phyloP scores from a whole-genome alignment of 2,888 invertebrate species.

The Myopa tessellatipennis region DNA sequence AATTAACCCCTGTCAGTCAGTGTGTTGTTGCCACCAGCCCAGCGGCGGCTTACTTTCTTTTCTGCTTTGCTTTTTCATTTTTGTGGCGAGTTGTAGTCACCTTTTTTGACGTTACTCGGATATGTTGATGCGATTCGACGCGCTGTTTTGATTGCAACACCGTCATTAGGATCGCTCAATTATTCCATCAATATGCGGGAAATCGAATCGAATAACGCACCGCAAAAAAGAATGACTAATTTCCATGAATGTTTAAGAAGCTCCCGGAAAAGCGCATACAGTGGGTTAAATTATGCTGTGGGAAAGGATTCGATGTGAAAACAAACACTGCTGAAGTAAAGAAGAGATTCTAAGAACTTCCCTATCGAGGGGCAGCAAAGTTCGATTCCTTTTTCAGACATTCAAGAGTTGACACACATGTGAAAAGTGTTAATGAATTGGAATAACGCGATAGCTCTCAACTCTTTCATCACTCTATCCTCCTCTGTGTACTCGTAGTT shows the following conservation, averaged over 20 bases:
- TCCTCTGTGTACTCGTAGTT: no score
- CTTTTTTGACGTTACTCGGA: background rate
- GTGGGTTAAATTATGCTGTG: background rate
- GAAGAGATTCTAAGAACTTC: background rate
- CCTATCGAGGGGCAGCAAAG: background rate
- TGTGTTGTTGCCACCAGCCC: slow-evolving; percentile 39
- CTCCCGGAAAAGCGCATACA: slow-evolving; percentile 13
- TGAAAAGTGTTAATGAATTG: no score
- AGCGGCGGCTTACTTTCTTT: slow-evolving; percentile 6
- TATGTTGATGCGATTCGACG: slow-evolving; percentile 14
- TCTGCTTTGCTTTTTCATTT: slow-evolving; percentile 9
- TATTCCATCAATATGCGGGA: slow-evolving; percentile 64
- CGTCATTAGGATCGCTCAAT: slow-evolving; percentile 63
- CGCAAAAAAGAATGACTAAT: slow-evolving; percentile 12
- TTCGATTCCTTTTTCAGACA: no score
- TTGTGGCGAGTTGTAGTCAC: background rate
- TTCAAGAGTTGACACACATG: no score
- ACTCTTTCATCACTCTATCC: no score
- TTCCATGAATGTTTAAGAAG: slow-evolving; percentile 57
- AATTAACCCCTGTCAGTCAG: slow-evolving; percentile 61
- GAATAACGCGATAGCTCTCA: no score
- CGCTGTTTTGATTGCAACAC: slow-evolving; percentile 48
- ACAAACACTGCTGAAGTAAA: background rate
- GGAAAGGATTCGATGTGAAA: slow-evolving; percentile 6
- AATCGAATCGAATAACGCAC: slow-evolving; percentile 52